These are phyloP conservation scores for Podilymbus podiceps DNA, from an alignment of 2,113 vertebrate species.

Conservation along the genomic window DNA sequence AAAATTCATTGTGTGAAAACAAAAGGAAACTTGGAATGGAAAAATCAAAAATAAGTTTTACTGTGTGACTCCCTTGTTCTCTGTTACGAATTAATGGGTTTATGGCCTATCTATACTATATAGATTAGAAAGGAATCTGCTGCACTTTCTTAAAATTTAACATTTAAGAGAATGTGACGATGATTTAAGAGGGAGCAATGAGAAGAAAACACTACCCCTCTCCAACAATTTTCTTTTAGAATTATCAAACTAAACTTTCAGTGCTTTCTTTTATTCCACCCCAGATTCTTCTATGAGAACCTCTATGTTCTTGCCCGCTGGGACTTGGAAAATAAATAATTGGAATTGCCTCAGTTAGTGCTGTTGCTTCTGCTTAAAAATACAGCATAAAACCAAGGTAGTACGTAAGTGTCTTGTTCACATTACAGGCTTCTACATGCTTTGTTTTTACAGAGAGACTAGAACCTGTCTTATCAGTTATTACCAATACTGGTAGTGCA, in stretches of 20 bases:
- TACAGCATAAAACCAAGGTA: neutral
- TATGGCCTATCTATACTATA: neutral
- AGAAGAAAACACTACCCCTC: neutral
- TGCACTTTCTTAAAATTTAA: neutral
- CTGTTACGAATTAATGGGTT: neutral
- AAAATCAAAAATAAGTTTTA: neutral
- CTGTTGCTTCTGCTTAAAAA: neutral
- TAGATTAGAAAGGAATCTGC: neutral
- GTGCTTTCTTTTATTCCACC: neutral
- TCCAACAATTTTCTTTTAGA: neutral
- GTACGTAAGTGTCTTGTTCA: neutral
- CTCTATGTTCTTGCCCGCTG: neutral
- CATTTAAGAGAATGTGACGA: neutral
- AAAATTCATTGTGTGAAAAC: neutral
- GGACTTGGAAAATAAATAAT: neutral
- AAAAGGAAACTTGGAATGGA: neutral
- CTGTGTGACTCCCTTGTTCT: neutral
- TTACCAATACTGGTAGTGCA: neutral
- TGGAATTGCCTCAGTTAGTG: neutral
- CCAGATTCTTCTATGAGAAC: neutral
- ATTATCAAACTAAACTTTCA: neutral
- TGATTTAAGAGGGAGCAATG: neutral
- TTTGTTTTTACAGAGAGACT: neutral
- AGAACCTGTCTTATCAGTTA: neutral
- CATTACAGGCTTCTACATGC: neutral